Evolutionary conservation across 2,797 vertebrate species (phyloP), one percentile per base, ranked within the genome.

Genomic region (Syndactyla subalaris): DNA sequence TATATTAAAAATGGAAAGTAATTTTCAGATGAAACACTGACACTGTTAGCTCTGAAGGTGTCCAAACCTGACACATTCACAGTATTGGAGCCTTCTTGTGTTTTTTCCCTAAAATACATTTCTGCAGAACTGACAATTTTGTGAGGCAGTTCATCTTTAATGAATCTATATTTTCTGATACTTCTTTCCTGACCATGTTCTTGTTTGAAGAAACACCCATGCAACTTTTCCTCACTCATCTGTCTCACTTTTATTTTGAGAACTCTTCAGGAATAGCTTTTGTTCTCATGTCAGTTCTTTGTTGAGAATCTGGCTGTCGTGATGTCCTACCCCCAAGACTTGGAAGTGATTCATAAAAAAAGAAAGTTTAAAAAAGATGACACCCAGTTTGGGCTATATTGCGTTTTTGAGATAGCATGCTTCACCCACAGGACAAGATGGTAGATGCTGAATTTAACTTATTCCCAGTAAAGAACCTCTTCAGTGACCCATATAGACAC

Each of bases 391-490:
- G 82, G 71, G 71, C 74, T 96, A 75, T 49, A 72, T 94, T 96
- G 84, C 72, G 38, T 94, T 94, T 91, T 92, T 96, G 93, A 92
- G 79, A 94, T 91, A 89, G 74, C 82, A 49, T 92, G 82, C 92
- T 93, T 95, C 89, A 93, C 93, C 95, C 95, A 94, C 92, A 95
- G 95, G 93, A 92, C 92, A 95, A 97, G 93, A 93, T 97, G 93
- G 93, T 87, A 86, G 94, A 52, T 96, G 78, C 95, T 92, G 95
- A 96, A 95, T 96, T 97, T 96, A 96, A 96, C 92, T 96, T 94
- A 90, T 87, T 96, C 85, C 52, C 66, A 91, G 90, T 78, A 85
- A 96, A 92, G 68, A 93, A 74, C 91, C 88, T 85, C 55, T 88
- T 82, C 77, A 54, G 68, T 96, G 93, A 97, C 93, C 94, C 93